These are phyloP conservation scores for Melinopterus prodromus DNA, from an alignment of 2,888 invertebrate genomes.

Conservation along the genomic window DNA sequence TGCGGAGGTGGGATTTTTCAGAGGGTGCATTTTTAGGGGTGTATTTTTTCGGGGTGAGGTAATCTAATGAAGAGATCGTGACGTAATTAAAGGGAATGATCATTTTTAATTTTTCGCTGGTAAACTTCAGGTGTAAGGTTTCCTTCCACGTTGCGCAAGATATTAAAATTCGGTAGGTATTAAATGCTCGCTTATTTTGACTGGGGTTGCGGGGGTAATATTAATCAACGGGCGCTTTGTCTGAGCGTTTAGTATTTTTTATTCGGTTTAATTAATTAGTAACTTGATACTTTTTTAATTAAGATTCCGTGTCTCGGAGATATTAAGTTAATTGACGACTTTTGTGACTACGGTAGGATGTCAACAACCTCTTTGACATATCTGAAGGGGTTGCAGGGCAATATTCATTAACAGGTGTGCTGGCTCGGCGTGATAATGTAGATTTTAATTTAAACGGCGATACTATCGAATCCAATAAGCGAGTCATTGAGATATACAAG, in stretches of 20 bases:
- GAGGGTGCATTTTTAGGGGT: not conserved
- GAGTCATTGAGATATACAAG: too few species aligned
- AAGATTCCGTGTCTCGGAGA: not conserved
- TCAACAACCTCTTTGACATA: not conserved
- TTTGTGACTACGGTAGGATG: not conserved
- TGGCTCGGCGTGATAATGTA: not conserved
- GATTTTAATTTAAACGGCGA: too few species aligned
- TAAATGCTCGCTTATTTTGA: not conserved
- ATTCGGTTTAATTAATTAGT: not conserved
- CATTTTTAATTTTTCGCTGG: slow-evolving; percentile 24
- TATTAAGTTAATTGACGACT: not conserved
- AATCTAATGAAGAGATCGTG: slow-evolving; percentile 25
- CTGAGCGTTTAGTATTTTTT: not conserved
- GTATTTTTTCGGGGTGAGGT: slow-evolving; percentile 11
- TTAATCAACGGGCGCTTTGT: not conserved
- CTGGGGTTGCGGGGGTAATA: not conserved
- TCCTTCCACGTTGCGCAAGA: slow-evolving; percentile 1
- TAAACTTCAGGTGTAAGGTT: slow-evolving; percentile 14
- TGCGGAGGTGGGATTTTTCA: slow-evolving; percentile 9
- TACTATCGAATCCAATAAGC: too few species aligned
- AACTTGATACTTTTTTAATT: not conserved
- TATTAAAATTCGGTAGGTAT: slow-evolving; percentile 4
- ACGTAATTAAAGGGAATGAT: slow-evolving; percentile 25
- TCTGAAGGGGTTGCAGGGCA: not conserved
- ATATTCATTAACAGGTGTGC: not conserved